Conservation (phyloP, 2,888 invertebrate genomes). For the Cerceris ruficornis region DNA sequence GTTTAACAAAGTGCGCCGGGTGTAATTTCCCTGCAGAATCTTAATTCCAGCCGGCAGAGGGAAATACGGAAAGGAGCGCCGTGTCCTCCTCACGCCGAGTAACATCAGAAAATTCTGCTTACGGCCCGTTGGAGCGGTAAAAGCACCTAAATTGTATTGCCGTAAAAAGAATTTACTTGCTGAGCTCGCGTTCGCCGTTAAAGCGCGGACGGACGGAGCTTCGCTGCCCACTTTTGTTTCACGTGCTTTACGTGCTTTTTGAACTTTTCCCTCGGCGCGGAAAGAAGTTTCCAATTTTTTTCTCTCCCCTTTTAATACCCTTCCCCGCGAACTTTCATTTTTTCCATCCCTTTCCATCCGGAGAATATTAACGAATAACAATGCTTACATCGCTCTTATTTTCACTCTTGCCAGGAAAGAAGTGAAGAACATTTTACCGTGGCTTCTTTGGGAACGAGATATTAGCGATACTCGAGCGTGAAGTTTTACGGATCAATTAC, state of each 20-base stretch:
- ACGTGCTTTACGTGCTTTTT: slow-evolving; percentile 9
- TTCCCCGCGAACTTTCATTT: not conserved
- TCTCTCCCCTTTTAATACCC: not conserved
- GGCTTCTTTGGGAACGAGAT: too few relatives aligned
- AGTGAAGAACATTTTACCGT: too few relatives aligned
- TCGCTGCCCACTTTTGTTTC: slow-evolving; percentile 6
- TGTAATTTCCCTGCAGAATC: slow-evolving; percentile 4
- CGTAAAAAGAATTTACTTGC: slow-evolving; percentile 16
- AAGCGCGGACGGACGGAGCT: not conserved
- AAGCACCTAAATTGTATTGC: slow-evolving; percentile 17
- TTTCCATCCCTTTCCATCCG: not conserved
- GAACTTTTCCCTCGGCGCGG: not conserved
- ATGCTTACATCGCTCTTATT: too few relatives aligned
- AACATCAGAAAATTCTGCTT: slow-evolving; percentile 36
- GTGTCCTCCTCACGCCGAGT: too few relatives aligned
- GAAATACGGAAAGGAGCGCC: slow-evolving; percentile 5
- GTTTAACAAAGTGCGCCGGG: not conserved
- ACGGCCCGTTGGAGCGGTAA: slow-evolving; percentile 15
- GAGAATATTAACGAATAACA: too few relatives aligned
- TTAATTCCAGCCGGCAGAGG: slow-evolving; percentile 1
- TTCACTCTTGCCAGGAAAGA: too few relatives aligned
- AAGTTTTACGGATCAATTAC: too few relatives aligned
- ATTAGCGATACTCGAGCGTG: too few relatives aligned
- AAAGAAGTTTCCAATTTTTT: not conserved
- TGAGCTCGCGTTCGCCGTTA: slow-evolving; percentile 16